Evolutionary conservation across 2,888 invertebrate species (phyloP), one percentile per base, ranked within the genome.

Genomic region (Eupithecia pulchellata): DNA sequence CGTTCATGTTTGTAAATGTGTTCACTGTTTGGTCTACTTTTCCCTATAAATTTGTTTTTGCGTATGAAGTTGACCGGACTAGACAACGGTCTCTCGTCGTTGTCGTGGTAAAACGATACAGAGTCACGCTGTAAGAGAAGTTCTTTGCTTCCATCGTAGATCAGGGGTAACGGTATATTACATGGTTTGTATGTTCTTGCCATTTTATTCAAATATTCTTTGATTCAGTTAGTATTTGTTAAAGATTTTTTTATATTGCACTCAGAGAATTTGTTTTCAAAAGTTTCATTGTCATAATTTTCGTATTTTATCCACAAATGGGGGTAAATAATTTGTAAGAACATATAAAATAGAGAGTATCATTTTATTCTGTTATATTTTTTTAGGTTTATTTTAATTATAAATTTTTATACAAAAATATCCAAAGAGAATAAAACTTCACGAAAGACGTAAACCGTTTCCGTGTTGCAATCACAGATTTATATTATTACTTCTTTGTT

Each of bases 251-350:
- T 32, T 20, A 9, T 47, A 47, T 47, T 47, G 20, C 47, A 17
- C 20, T 20, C 20, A 20, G 20, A 9, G 20, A 47, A 20, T 20
- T 9, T 20, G 47, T 47, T 42, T n/a, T 42, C 13, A 34, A 0
- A 1, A n/a, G 42, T n/a, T 20, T 20, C 42, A 42, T n/a, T 25
- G 52, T 52, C 11, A 52, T 52, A 25, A 52, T 25, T 52, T 52
- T 13, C 20, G 25, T 11, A 60, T 8, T 60, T 30, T n/a, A 60
- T 60, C n/a, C 4, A 30, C 27, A 60, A 60, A 32, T 60, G 58
- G 32, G 20, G 32, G 58, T 4, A 60, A 9, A 30, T 60, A 60
- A 30, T 60, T 60, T 60, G 32, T 32, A 30, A 60, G 29, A 30
- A 60, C 4, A 20, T 32, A 60, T 30, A 60, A 30, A 60, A 60